Percentiles rank a stretch among this genome's conserved stretches.
These are phyloP conservation scores for Empidonax alnorum DNA, from an alignment of 2,113 vertebrate genomes.

Conservation along the genomic window DNA sequence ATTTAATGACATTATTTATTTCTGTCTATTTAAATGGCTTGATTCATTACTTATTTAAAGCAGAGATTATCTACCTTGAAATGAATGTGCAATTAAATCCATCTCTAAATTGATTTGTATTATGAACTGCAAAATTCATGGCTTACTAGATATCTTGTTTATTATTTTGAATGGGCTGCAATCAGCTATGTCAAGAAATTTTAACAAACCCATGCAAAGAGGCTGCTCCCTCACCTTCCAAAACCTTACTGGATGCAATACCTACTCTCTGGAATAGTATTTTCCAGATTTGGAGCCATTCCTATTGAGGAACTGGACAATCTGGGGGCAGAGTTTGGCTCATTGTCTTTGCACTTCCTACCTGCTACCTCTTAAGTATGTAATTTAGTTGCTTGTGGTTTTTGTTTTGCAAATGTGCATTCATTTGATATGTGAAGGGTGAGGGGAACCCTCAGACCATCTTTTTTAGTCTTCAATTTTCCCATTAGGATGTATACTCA, in stretches of 20 bases:
- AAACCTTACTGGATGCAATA: not conserved
- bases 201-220: not conserved
- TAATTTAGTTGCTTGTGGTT: not conserved
- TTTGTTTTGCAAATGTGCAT: constrained; percentile 44
- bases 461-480: constrained; percentile 33
- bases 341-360: not conserved
- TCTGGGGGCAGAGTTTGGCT: not conserved
- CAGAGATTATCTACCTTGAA: constrained; percentile 16
- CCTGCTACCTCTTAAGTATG: not conserved
- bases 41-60: constrained; percentile 34
- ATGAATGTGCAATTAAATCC: not conserved
- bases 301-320: not conserved
- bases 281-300: not conserved
- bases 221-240: not conserved
- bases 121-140: not conserved
- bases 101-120: not conserved
- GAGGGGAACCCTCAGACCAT: not conserved
- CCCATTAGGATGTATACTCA: constrained; percentile 39
- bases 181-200: not conserved
- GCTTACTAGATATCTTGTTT: not conserved
- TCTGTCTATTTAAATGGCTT: not conserved
- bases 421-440: not conserved
- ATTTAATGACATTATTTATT: not conserved
- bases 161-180: not conserved
- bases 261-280: not conserved